Base-by-base conservation (phyloP, 1,140 invertebrate genomes). In the Chrysoperla carnea region DNA sequence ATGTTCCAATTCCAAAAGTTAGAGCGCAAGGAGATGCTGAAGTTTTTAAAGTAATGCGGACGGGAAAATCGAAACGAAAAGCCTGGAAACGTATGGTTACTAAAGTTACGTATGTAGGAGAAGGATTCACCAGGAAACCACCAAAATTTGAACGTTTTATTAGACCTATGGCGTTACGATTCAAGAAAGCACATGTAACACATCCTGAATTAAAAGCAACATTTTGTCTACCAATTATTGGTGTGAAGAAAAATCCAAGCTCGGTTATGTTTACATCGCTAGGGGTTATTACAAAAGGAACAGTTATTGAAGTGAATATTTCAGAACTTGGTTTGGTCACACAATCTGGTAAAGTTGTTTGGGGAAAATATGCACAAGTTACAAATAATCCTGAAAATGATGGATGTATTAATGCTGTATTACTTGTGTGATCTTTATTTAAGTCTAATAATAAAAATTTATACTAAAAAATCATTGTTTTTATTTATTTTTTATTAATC, bases 371-470 rank as follows among this genome's bases (percentile, higher is more conserved):
- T 68, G 96, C 96, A 0, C 96, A 99, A 64, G 93, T 99, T 11
- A 97, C 94, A 0, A 99, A 99, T 62, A 93, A 98, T 68, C 96
- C 96, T 6, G 96, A 99, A 64, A 99, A 99, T 69, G 96, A 99
- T 77, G 96, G 96, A 27, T 98, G 94, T 60, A 96, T 99, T 38
- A 99, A 99, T 78, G 93, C 94, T 60, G 87, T 99, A 45, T 68
- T 99, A 38, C 72, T 99, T 56, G 86, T 98, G 50, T 99, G 80
- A 82, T 49, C 53, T 54, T 44, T 46, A 53, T 41, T 50, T 52
- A n/a, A n/a, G 17, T 5, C 17, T 2, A 23, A 23, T n/a, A n/a
- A 43, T 44, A 48, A 47, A 39, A 33, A 50, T 39, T 27, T 37
- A 15, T n/a, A 36, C 15, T 48, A 42, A n/a, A n/a, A n/a, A n/a